These are phyloP conservation scores for Phthorimaea operculella DNA, from an alignment of 1,140 invertebrate genomes.

Conservation along the genomic window DNA sequence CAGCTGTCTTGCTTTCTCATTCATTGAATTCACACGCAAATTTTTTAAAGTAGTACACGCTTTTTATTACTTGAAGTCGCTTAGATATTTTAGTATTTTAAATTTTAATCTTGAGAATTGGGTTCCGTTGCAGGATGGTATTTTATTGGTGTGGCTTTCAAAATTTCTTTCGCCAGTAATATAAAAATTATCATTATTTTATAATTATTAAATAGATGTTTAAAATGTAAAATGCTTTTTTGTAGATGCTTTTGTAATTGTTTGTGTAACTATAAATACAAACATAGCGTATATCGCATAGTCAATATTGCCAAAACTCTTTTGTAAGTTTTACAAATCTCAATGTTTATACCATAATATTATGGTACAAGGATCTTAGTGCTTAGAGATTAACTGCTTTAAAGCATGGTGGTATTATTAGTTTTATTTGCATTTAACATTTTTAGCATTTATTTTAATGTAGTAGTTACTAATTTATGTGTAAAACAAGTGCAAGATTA, in stretches of 20 bases:
- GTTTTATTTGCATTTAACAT: slow-evolving; percentile 30
- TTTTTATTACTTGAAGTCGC: neutral
- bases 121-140: slow-evolving; percentile 14
- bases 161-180: neutral
- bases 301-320: slow-evolving; percentile 6
- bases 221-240: slow-evolving; percentile 7
- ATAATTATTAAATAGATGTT: slow-evolving; percentile 9
- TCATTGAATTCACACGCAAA: too few relatives aligned
- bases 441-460: slow-evolving; percentile 27
- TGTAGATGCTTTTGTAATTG: slow-evolving; percentile 26
- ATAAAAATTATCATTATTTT: neutral
- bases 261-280: slow-evolving; percentile 12
- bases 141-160: slow-evolving; percentile 45
- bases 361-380: slow-evolving; percentile 12
- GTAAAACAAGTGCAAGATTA: slow-evolving; percentile 31
- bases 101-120: neutral
- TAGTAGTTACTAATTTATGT: slow-evolving; percentile 25
- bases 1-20: too few relatives aligned
- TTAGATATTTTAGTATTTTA: neutral
- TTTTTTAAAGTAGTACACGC: too few relatives aligned
- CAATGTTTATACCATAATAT: neutral
- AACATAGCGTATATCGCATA: slow-evolving; percentile 26
- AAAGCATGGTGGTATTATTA: slow-evolving; percentile 25
- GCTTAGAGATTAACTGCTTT: slow-evolving; percentile 21
- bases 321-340: slow-evolving; percentile 4